phyloP scores from a whole-genome alignment of 2,888 invertebrate genomes.

The Drepana falcataria region DNA sequence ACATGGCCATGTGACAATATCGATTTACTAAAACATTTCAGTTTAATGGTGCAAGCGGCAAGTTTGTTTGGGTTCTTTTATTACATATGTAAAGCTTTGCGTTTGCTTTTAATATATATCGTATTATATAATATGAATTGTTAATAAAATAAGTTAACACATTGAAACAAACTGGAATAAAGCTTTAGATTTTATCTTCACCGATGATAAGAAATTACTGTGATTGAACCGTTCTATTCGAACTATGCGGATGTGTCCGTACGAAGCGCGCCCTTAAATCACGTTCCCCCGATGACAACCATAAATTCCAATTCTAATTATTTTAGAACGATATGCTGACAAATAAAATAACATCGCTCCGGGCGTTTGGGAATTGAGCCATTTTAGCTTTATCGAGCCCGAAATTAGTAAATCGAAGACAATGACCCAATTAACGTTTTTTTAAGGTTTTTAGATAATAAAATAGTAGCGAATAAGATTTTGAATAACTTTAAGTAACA shows the following conservation, averaged over 20 bases:
- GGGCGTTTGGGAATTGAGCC: conserved; percentile 54
- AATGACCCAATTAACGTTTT: conserved; percentile 38
- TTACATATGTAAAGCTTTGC: conserved; percentile 5
- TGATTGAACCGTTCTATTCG: conserved; percentile 36
- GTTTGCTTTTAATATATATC: conserved; percentile 4
- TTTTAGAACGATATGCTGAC: conserved; percentile 60
- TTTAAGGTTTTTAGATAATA: conserved; percentile 21
- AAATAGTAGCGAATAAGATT: neutral
- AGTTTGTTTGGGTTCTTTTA: conserved; percentile 12
- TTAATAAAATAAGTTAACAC: conserved; percentile 8
- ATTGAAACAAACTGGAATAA: neutral
- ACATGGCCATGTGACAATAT: conserved; percentile 21
- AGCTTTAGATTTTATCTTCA: conserved; percentile 11
- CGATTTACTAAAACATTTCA: conserved; percentile 43
- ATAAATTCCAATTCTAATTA: conserved; percentile 73
- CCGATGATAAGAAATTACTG: conserved; percentile 23
- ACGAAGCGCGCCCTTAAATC: conserved; percentile 45
- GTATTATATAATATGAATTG: conserved; percentile 3
- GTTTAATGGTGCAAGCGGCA: conserved; percentile 22
- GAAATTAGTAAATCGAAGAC: conserved; percentile 51
- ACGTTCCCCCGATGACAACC: conserved; percentile 57
- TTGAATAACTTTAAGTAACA: too few relatives aligned
- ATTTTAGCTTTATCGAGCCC: conserved; percentile 52
- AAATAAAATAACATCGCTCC: conserved; percentile 61
- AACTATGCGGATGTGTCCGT: conserved; percentile 44